A percentile compares a stretch with the other conserved stretches of the same genome.
These are phyloP conservation scores for Sinopyrophorus schimmeli DNA, from an alignment of 2,888 invertebrate species.

Conservation along the genomic window DNA sequence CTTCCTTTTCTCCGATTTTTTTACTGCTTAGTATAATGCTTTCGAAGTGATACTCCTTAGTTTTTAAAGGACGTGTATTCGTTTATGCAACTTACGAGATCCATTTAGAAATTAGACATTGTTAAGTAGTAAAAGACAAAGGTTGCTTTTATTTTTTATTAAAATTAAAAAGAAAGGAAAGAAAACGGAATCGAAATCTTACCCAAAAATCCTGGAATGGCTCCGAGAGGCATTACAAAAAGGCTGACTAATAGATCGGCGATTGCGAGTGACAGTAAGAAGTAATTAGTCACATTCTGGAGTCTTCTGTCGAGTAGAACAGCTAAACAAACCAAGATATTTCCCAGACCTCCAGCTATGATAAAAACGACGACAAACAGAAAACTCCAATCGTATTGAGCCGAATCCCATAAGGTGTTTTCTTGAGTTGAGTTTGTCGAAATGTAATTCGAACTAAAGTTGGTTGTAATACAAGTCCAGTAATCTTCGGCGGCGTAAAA, in stretches of 20 bases:
- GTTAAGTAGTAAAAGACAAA: too few species aligned
- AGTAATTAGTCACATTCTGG: constrained; percentile 96
- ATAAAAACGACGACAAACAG: constrained; percentile 84
- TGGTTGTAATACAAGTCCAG: constrained; percentile 42
- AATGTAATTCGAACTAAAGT: constrained; percentile 21
- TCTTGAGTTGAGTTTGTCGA: constrained; percentile 20
- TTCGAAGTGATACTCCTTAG: too few species aligned
- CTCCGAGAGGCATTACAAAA: constrained; percentile 95
- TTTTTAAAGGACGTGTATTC: too few species aligned
- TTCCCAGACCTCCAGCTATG: constrained; percentile 86
- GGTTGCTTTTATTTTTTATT: too few species aligned
- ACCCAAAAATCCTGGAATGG: constrained; percentile 93
- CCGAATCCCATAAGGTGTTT: constrained; percentile 31
- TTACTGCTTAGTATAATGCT: too few species aligned
- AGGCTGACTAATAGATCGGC: constrained; percentile 92
- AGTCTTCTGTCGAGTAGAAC: constrained; percentile 86
- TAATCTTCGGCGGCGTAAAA: constrained; percentile 42
- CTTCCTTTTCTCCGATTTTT: too few species aligned
- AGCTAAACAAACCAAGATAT: constrained; percentile 91
- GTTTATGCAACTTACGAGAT: too few species aligned
- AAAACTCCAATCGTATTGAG: constrained; percentile 77
- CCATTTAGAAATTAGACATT: too few species aligned
- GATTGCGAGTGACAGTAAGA: constrained; percentile 88
- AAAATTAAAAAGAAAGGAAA: too few species aligned
- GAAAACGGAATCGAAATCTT: constrained; percentile 54